phyloP scores from a whole-genome alignment of 2,113 vertebrate species.

The Recurvirostra avosetta region DNA sequence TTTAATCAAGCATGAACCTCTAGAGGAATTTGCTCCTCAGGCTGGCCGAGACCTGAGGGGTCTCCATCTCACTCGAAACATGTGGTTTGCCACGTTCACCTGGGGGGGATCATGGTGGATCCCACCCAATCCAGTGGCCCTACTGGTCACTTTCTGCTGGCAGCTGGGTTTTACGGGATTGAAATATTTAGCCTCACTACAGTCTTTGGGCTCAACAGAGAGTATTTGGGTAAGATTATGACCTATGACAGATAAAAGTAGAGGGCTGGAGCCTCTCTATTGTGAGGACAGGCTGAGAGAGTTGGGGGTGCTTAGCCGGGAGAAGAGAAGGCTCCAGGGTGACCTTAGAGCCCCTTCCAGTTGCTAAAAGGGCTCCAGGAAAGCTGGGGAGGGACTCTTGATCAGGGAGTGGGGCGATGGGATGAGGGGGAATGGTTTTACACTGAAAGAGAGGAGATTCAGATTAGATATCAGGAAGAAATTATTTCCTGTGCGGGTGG shows the following conservation, averaged over 20 bases:
- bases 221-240: not conserved
- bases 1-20: fast-evolving
- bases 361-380: not conserved
- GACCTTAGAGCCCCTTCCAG: not conserved
- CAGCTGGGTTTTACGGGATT: not conserved
- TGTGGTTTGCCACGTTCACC: not conserved
- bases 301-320: not conserved
- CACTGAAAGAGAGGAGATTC: not conserved
- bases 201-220: not conserved
- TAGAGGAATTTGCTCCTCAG: not conserved
- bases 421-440: fast-evolving
- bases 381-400: not conserved
- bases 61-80: not conserved
- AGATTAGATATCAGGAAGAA: not conserved
- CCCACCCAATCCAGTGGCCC: not conserved
- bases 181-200: not conserved
- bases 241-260: not conserved
- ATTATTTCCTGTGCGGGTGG: no score
- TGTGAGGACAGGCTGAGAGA: not conserved
- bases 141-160: not conserved
- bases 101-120: not conserved
- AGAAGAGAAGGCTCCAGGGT: not conserved
- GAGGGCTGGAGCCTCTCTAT: not conserved
- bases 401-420: not conserved
- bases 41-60: not conserved